Evolutionary conservation across 2,113 vertebrate genomes (phyloP).

Genomic region (Ammospiza nelsoni): DNA sequence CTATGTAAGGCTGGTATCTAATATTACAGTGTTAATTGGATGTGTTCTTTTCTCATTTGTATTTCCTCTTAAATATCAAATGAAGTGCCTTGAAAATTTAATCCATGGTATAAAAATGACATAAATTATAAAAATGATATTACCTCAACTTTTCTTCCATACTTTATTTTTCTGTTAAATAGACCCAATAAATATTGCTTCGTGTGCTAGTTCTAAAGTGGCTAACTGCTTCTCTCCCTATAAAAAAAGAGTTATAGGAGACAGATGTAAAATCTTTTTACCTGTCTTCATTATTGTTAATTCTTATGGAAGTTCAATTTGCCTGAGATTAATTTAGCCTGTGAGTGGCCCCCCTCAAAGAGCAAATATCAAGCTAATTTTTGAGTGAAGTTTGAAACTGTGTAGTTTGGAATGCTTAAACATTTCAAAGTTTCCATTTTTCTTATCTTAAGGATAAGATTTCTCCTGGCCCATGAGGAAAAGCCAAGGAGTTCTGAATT

Average conservation of each 20-base stretch:
- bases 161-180: background rate
- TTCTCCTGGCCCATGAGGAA: background rate
- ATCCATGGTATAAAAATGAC: background rate
- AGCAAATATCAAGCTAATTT: background rate
- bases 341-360: background rate
- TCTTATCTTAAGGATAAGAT: background rate
- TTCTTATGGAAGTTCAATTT: background rate
- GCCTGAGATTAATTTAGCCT: background rate
- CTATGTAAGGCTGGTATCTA: background rate
- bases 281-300: background rate
- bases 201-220: background rate
- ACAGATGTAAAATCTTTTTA: background rate
- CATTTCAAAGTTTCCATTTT: background rate
- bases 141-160: background rate
- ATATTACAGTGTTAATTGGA: background rate
- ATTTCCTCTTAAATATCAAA: background rate
- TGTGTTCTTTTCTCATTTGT: background rate
- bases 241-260: background rate
- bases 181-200: background rate
- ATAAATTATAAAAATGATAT: background rate
- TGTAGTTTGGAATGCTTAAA: background rate
- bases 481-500: background rate
- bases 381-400: background rate
- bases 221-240: background rate
- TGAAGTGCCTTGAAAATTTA: background rate